Conservation (phyloP, 1,140 invertebrate genomes). For the Bombus cullumanus region DNA sequence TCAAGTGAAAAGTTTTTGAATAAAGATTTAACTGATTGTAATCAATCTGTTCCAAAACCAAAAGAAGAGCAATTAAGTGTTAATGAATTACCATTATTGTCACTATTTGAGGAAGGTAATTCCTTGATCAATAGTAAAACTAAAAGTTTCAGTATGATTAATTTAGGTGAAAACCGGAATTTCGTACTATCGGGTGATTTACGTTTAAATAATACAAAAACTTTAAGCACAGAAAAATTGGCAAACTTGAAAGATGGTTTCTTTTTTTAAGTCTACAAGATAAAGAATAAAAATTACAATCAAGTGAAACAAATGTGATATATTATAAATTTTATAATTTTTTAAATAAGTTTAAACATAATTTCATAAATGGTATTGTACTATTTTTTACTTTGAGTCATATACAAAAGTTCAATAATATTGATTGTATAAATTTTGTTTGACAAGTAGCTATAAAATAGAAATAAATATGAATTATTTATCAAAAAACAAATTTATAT, state of each 20-base stretch:
- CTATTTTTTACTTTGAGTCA: not conserved
- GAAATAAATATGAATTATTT: not conserved
- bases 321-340: slow-evolving; percentile 7
- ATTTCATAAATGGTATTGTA: slow-evolving; percentile 18
- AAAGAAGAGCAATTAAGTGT: slow-evolving; percentile 55
- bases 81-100: slow-evolving; percentile 77
- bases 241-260: slow-evolving; percentile 72
- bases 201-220: slow-evolving; percentile 70
- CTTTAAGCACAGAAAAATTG: slow-evolving; percentile 73
- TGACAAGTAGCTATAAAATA: not conserved
- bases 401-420: slow-evolving; percentile 6
- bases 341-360: slow-evolving; percentile 1
- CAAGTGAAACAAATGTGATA: slow-evolving; percentile 41
- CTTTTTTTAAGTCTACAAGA: slow-evolving; percentile 58
- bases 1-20: slow-evolving; percentile 51
- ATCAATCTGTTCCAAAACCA: slow-evolving; percentile 32
- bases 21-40: slow-evolving; percentile 26
- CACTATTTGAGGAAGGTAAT: slow-evolving; percentile 68
- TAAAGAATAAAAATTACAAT: slow-evolving; percentile 24
- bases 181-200: slow-evolving; percentile 71
- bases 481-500: not conserved
- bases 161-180: slow-evolving; percentile 72
- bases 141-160: slow-evolving; percentile 77
- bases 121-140: slow-evolving; percentile 59
- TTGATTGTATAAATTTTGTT: not conserved